Conservation (phyloP, 2,888 invertebrate genomes). For the Limnephilus lunatus region DNA sequence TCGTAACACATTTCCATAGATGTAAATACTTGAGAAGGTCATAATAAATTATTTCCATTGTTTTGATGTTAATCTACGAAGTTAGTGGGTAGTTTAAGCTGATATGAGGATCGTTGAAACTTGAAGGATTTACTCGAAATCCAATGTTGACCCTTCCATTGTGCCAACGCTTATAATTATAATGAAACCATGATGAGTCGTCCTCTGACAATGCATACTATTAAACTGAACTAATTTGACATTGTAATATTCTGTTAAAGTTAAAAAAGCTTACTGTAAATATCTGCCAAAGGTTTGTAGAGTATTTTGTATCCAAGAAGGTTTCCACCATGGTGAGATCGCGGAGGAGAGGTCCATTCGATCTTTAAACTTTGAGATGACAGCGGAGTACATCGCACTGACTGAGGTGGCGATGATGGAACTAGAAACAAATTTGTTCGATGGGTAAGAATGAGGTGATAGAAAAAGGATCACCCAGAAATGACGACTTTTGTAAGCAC, state of each 20-base stretch:
- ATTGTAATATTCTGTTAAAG: neutral
- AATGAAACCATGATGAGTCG: neutral
- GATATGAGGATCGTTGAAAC: neutral
- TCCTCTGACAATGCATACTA: neutral
- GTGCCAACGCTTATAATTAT: neutral
- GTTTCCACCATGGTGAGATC: conserved; percentile 85
- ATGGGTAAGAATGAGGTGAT: neutral
- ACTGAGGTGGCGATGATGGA: conserved; percentile 87
- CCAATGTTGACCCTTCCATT: neutral
- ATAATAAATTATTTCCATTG: neutral
- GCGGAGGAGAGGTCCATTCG: conserved; percentile 86
- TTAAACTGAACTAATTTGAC: neutral
- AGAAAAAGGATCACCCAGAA: neutral
- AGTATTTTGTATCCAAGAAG: conserved; percentile 91
- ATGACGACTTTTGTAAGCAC: neutral
- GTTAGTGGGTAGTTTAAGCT: neutral
- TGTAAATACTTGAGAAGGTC: neutral
- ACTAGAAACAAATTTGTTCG: conserved; percentile 73
- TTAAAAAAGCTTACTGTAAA: conserved; percentile 67
- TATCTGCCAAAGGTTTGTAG: conserved; percentile 83
- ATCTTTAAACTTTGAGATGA: conserved; percentile 89
- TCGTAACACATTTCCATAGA: neutral
- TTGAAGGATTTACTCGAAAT: neutral
- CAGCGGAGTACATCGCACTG: conserved; percentile 85
- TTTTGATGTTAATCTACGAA: neutral